A percentile compares a stretch with the other conserved stretches of the same genome.
Evolutionary conservation across 2,888 invertebrate species (phyloP).

Genomic region (Chironomus riparius): DNA sequence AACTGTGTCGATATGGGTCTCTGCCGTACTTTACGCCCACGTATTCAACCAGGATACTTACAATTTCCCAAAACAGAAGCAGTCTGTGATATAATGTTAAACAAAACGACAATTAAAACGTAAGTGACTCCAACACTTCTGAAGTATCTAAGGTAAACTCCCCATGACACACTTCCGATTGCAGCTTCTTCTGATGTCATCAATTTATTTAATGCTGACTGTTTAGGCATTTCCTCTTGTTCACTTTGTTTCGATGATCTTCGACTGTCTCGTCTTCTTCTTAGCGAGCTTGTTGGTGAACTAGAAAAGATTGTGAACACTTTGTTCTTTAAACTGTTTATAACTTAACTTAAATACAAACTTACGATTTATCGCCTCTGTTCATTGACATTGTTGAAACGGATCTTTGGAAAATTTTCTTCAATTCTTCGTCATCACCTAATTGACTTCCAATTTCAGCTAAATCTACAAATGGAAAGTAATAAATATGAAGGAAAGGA

Average conservation of each 20-base stretch:
- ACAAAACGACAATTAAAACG: not conserved
- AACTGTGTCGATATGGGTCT: too few species aligned
- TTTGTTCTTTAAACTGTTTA: too few species aligned
- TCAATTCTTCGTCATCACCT: not conserved
- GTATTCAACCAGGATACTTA: too few species aligned
- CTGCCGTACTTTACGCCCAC: too few species aligned
- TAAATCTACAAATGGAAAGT: conserved; percentile 10
- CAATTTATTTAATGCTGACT: conserved; percentile 34
- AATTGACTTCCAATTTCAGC: conserved; percentile 3
- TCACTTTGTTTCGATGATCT: not conserved
- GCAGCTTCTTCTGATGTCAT: conserved; percentile 46
- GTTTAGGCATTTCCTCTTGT: conserved; percentile 28
- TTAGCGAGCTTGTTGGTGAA: not conserved
- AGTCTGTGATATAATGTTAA: conserved; percentile 16
- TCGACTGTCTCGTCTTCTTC: not conserved
- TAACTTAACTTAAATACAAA: conserved; percentile 29
- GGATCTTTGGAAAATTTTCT: not conserved
- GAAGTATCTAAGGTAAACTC: conserved; percentile 28
- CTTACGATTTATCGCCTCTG: not conserved
- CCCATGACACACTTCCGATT: conserved; percentile 34
- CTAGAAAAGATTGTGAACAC: not conserved
- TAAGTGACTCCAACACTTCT: conserved; percentile 19
- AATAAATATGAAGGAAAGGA: too few species aligned
- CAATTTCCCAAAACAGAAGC: conserved; percentile 17
- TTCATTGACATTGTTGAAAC: not conserved